These are phyloP conservation scores for Gallinago nigripennis DNA, from an alignment of 2,797 vertebrate genomes.

Conservation along the genomic window DNA sequence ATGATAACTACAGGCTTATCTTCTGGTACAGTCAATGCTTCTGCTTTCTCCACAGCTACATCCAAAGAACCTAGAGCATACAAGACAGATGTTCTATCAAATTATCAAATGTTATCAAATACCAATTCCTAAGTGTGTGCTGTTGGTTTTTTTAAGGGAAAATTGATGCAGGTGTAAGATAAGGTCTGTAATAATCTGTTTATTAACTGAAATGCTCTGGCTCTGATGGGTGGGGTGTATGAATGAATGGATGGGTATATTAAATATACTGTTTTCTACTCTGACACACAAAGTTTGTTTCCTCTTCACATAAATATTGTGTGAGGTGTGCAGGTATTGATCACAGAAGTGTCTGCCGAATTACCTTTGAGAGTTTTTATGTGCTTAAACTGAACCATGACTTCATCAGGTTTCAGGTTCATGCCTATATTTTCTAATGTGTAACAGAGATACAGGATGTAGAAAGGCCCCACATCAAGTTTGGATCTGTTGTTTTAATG, in stretches of 20 bases:
- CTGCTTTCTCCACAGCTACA: not conserved
- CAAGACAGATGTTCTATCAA: not conserved
- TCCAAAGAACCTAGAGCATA: not conserved
- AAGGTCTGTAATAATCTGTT: not conserved
- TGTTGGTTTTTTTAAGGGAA: not conserved
- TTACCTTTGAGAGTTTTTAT: not conserved
- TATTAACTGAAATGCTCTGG: not conserved
- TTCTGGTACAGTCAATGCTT: not conserved
- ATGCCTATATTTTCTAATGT: not conserved
- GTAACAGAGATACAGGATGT: not conserved
- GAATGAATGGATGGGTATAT: not conserved
- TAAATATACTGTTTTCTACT: not conserved
- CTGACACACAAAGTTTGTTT: not conserved
- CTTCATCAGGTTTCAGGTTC: not conserved
- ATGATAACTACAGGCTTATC: not conserved
- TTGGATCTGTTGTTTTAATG: not conserved
- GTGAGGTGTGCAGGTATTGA: not conserved
- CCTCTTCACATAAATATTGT: not conserved
- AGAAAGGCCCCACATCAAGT: not conserved
- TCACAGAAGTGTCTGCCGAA: not conserved
- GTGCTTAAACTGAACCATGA: not conserved
- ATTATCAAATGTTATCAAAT: not conserved
- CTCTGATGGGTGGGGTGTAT: accelerated
- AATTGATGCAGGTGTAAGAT: not conserved
- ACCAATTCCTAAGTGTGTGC: not conserved